Base-by-base conservation (phyloP, 2,888 invertebrate genomes). In the Eudasyphora cyanicolor region DNA sequence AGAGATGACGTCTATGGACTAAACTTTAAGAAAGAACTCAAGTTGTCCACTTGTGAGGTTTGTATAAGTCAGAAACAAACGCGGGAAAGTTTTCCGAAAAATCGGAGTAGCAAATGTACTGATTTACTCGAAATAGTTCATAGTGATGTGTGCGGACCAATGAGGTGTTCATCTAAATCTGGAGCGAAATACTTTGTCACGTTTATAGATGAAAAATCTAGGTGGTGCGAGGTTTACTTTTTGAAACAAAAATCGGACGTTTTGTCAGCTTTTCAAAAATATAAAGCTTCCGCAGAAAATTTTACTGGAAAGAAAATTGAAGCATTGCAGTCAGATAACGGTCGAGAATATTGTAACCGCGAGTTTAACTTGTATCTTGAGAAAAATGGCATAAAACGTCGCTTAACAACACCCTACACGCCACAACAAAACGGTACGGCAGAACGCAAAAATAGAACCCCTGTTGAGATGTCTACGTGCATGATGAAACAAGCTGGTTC, bases 351-450 rank as follows among this genome's bases (percentile, higher is more conserved):
- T 74, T 86, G 85, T 45, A 85, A 84, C 27, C 49, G 69, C 85
- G 85, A n/a, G 19, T 87, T 86, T n/a, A 78, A 85, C 71, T 14
- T 6, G 14, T 73, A 64, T 62, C 57, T 85, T 29, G 49, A 84
- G 64, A 38, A 84, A 24, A 38, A 79, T 21, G 83, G 85, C 6
- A 87, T 87, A 67, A 80, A 79, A 67, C 62, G 85, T 24, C 79
- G 85, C 4, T 77, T 86, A 29, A 80, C 85, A 29, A 42, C 82
- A 4, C 67, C 86, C 14, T 35, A 85, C 54, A 86, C 85, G 17
- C 86, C 86, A 10, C 84, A 86, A 54, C 86, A 85, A 74, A 86
- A 86, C 35, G 86, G 86, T n/a, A 70, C 85, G 7, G 84, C 86
- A 0, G 86, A 86, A 45, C 71, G 85, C 1, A 86, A 83, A 76